phyloP scores from a whole-genome alignment of 2,888 invertebrate species.

The Megalurothrips usitatus region DNA sequence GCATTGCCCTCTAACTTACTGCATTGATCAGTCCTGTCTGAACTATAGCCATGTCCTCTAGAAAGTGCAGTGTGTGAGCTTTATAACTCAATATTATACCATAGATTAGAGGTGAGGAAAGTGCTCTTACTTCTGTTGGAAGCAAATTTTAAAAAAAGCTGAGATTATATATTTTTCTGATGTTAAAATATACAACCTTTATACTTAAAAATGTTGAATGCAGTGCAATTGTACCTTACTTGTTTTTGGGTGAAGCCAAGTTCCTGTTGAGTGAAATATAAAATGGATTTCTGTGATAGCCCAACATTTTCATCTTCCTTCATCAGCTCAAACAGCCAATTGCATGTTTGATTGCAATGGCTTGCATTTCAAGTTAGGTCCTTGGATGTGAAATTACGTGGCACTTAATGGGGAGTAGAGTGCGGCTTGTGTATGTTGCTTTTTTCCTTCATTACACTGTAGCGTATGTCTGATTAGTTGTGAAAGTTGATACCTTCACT shows the following conservation, averaged over 20 bases:
- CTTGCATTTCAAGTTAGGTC: neutral
- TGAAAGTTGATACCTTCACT: neutral
- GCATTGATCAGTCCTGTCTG: too few species aligned
- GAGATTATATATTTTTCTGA: constrained; percentile 6
- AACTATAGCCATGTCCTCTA: neutral
- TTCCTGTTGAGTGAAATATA: neutral
- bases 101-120: neutral
- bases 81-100: neutral
- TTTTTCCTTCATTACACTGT: neutral
- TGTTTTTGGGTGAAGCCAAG: neutral
- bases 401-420: neutral
- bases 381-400: neutral
- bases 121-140: neutral
- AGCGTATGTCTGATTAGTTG: neutral
- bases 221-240: neutral
- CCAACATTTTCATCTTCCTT: neutral
- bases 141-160: neutral
- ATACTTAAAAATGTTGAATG: neutral
- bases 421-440: neutral
- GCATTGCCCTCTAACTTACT: too few species aligned
- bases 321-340: neutral
- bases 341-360: neutral
- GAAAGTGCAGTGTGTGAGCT: neutral
- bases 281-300: constrained; percentile 19
- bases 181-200: neutral